Percentiles rank a stretch among this genome's conserved stretches.
These are phyloP conservation scores for Condylura cristata DNA, from an alignment of 2,113 vertebrate genomes.

Conservation along the genomic window DNA sequence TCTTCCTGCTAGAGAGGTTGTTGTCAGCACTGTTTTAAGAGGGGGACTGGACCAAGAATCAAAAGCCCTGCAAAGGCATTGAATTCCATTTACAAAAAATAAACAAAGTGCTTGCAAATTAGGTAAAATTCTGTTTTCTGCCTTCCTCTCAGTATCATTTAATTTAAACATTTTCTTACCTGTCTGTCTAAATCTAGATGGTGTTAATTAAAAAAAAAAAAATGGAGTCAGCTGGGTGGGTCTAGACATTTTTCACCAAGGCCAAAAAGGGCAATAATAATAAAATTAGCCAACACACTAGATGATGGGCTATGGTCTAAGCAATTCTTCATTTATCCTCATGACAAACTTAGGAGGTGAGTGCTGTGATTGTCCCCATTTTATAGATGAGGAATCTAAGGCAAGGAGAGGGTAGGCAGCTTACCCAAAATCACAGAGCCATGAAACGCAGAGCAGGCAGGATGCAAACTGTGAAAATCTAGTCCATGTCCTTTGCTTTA, in stretches of 20 bases:
- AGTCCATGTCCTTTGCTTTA: not conserved
- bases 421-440: not conserved
- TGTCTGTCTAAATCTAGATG: not conserved
- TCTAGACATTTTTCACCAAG: not conserved
- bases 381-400: not conserved
- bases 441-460: not conserved
- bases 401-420: not conserved
- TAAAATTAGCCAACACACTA: not conserved
- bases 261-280: not conserved
- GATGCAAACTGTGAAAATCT: not conserved
- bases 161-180: not conserved
- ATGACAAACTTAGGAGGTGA: not conserved
- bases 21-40: not conserved
- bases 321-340: not conserved
- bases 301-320: no score
- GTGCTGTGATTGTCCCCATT: not conserved
- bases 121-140: not conserved
- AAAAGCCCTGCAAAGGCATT: not conserved
- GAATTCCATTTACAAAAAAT: not conserved
- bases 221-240: not conserved
- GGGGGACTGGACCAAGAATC: not conserved
- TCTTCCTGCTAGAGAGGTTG: not conserved
- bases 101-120: not conserved
- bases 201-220: not conserved
- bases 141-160: not conserved